A percentile compares a stretch with the other conserved stretches of the same genome.
These are phyloP conservation scores for Cerastoderma edule DNA, from an alignment of 2,888 invertebrate genomes.

Conservation along the genomic window DNA sequence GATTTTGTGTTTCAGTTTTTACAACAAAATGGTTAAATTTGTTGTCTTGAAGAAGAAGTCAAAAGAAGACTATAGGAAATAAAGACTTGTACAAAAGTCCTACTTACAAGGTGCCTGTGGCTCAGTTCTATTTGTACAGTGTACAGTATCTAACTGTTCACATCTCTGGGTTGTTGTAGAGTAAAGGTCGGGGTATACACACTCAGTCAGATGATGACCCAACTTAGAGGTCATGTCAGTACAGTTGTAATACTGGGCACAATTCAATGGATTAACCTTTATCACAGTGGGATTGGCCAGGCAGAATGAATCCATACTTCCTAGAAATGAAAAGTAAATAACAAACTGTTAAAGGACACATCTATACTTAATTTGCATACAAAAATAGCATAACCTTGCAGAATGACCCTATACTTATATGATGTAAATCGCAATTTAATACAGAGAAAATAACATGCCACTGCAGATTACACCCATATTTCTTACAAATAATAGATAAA, in stretches of 20 bases:
- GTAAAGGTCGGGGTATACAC: slow-evolving; percentile 62
- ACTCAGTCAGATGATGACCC: slow-evolving; percentile 61
- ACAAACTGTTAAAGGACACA: background rate
- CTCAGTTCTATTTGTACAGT: slow-evolving; percentile 34
- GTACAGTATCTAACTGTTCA: slow-evolving; percentile 37
- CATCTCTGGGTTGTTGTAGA: slow-evolving; percentile 27
- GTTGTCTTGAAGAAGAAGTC: too few species aligned
- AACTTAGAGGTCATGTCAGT: slow-evolving; percentile 41
- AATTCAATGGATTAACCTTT: slow-evolving; percentile 54
- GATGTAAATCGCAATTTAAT: background rate
- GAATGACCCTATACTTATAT: background rate
- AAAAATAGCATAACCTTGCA: too few species aligned
- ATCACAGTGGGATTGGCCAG: slow-evolving; percentile 32
- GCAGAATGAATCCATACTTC: slow-evolving; percentile 56
- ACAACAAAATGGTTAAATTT: too few species aligned
- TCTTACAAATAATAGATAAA: too few species aligned
- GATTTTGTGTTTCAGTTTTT: too few species aligned
- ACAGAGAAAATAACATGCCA: background rate
- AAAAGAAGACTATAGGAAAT: too few species aligned
- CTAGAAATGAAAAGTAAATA: too few species aligned
- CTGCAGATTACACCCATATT: too few species aligned
- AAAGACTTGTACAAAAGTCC: background rate
- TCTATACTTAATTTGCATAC: too few species aligned
- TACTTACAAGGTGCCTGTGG: slow-evolving; percentile 54
- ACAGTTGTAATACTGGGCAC: slow-evolving; percentile 64